Evolutionary conservation across 2,797 vertebrate genomes (phyloP).

Genomic region (Epinephelus malabaricus): DNA sequence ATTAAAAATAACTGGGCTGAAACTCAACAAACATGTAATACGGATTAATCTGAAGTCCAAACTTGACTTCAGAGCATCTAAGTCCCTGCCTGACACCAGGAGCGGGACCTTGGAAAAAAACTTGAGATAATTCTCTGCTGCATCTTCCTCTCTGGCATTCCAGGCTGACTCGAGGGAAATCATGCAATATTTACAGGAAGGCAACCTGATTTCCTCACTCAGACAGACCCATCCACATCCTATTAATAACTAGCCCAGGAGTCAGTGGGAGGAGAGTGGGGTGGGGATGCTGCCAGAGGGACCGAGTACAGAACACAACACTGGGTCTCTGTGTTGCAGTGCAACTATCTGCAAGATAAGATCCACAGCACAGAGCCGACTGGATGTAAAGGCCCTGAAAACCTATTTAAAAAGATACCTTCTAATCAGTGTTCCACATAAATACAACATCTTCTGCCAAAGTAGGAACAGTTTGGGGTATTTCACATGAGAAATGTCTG

Average conservation of each 20-base stretch:
- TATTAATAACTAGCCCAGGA: constrained; percentile 76
- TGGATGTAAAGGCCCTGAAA: constrained; percentile 5
- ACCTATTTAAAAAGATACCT: not conserved
- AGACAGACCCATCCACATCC: constrained; percentile 61
- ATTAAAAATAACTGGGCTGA: constrained; percentile 23
- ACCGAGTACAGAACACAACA: not conserved
- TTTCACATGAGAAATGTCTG: not conserved
- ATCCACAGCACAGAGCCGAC: constrained; percentile 3
- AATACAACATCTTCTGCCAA: not conserved
- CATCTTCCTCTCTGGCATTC: constrained; percentile 62
- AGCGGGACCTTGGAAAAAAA: not conserved
- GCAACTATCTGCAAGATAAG: constrained; percentile 9
- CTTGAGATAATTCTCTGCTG: constrained; percentile 11
- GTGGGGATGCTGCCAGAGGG: constrained; percentile 31
- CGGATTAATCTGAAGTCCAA: constrained; percentile 29
- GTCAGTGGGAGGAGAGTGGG: constrained; percentile 53
- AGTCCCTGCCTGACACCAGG: constrained; percentile 30
- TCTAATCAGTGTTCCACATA: not conserved
- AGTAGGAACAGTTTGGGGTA: not conserved
- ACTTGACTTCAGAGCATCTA: not conserved
- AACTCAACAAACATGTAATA: not conserved
- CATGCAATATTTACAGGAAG: constrained; percentile 82
- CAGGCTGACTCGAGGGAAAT: constrained; percentile 70
- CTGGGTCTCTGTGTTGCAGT: constrained; percentile 22
- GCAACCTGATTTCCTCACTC: constrained; percentile 79